phyloP scores from a whole-genome alignment of 2,797 vertebrate genomes.

The Halcyon badia region DNA sequence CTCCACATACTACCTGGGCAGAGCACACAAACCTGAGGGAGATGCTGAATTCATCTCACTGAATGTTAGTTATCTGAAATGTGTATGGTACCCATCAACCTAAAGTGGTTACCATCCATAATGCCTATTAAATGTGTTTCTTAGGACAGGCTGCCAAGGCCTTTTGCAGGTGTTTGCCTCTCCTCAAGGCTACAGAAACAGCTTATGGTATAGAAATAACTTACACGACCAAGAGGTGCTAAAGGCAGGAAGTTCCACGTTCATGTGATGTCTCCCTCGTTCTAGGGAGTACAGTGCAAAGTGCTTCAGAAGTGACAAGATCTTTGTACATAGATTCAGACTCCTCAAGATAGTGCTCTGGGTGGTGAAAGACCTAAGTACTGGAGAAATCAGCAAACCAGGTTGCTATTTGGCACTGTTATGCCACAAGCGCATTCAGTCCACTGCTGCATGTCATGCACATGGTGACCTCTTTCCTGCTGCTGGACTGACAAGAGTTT shows the following conservation, averaged over 20 bases:
- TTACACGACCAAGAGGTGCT: not conserved
- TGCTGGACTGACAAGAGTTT: not conserved
- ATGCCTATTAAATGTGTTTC: not conserved
- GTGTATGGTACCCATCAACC: not conserved
- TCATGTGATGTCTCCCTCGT: not conserved
- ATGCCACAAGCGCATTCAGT: accelerated
- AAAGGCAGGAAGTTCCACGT: not conserved
- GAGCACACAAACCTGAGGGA: not conserved
- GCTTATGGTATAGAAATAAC: not conserved
- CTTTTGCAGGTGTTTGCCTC: not conserved
- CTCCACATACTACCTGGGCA: accelerated
- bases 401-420: not conserved
- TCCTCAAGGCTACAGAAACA: not conserved
- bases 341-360: not conserved
- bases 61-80: not conserved
- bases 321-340: not conserved
- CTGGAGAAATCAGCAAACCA: not conserved
- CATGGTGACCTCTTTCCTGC: accelerated
- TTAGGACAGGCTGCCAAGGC: not conserved
- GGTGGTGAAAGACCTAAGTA: not conserved
- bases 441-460: not conserved
- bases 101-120: not conserved
- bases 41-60: not conserved
- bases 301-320: not conserved
- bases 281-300: not conserved